These are phyloP conservation scores for Plebejus anna DNA, from an alignment of 2,888 invertebrate species.

Conservation along the genomic window DNA sequence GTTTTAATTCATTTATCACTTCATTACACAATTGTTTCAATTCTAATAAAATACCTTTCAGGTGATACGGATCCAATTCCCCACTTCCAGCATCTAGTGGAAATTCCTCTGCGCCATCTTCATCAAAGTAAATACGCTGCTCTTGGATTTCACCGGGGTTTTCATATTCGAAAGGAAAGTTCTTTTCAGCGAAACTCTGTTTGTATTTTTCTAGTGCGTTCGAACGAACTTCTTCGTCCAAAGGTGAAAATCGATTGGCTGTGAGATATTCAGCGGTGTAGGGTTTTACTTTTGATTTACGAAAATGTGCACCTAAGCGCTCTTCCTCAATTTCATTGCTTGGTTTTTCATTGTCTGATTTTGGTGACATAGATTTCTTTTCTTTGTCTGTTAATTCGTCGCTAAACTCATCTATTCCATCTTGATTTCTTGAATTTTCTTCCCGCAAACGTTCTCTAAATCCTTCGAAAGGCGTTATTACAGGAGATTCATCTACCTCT, in stretches of 20 bases:
- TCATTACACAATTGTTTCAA: constrained; percentile 30
- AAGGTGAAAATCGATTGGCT: constrained; percentile 60
- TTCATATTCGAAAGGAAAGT: constrained; percentile 73
- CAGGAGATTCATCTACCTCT: constrained; percentile 58
- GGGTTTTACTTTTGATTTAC: constrained; percentile 63
- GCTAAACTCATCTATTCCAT: constrained; percentile 42
- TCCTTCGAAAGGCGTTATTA: constrained; percentile 65
- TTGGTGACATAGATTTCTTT: constrained; percentile 62
- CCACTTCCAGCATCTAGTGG: constrained; percentile 68
- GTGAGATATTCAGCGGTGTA: constrained; percentile 69
- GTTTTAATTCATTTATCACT: background rate
- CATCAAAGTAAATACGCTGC: constrained; percentile 78
- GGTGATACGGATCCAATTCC: constrained; percentile 57
- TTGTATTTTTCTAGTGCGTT: constrained; percentile 71
- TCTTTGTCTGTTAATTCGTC: constrained; percentile 54
- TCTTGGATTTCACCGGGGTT: constrained; percentile 73
- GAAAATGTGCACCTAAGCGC: constrained; percentile 70
- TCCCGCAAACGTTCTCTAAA: constrained; percentile 68
- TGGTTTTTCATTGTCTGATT: constrained; percentile 45
- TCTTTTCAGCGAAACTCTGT: constrained; percentile 69
- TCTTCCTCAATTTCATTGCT: constrained; percentile 61
- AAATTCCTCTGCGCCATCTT: constrained; percentile 68
- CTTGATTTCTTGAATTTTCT: constrained; percentile 47
- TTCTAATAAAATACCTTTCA: constrained; percentile 52
- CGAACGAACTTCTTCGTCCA: constrained; percentile 68